A percentile compares a stretch with the other conserved stretches of the same genome.
Conservation (phyloP, 2,113 vertebrate species). For the Oncorhynchus mykiss region DNA sequence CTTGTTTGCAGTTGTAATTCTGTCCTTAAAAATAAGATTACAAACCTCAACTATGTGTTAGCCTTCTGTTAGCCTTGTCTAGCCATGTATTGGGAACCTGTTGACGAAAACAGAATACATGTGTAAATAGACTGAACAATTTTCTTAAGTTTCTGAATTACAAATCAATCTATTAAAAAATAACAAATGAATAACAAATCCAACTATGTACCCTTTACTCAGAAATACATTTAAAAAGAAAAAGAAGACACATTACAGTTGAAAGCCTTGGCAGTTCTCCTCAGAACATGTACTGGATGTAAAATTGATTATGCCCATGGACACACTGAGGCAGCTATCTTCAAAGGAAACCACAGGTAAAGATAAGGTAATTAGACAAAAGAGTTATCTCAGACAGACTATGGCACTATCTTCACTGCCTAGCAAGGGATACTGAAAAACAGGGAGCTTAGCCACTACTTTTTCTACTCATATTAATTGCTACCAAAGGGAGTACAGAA, state of each 20-base stretch:
- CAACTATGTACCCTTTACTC: neutral
- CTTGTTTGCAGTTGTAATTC: no score
- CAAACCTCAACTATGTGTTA: no score
- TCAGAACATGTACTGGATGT: neutral
- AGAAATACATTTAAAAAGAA: neutral
- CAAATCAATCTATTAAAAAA: no score
- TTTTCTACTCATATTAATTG: neutral
- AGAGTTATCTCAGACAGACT: neutral
- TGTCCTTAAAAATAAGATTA: no score
- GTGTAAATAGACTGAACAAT: neutral
- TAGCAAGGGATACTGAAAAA: neutral
- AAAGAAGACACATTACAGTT: no score
- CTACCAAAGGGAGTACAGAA: neutral
- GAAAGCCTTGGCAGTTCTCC: neutral
- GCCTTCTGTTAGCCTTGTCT: no score
- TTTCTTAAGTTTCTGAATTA: neutral
- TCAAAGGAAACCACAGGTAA: slow-evolving; percentile 11
- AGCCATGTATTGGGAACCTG: no score
- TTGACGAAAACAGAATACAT: no score
- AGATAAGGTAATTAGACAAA: neutral
- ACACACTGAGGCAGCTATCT: neutral
- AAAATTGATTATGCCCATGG: neutral
- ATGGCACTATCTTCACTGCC: neutral
- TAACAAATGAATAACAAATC: no score
- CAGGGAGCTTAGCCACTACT: neutral